phyloP scores from a whole-genome alignment of 2,797 vertebrate species.

The Threskiornis aethiopicus region DNA sequence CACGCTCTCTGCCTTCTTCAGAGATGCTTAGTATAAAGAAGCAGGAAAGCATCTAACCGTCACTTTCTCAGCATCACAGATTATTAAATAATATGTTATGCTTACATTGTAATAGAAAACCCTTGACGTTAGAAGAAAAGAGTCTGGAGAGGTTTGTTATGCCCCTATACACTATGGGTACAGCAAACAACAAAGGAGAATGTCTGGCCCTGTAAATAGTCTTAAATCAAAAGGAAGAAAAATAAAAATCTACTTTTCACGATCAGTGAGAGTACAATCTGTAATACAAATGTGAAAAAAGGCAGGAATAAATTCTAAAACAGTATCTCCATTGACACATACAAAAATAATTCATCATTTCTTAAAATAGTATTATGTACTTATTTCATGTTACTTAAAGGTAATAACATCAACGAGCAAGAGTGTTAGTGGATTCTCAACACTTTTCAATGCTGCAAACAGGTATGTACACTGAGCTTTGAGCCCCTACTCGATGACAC shows the following conservation, averaged over 20 bases:
- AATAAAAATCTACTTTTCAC: neutral
- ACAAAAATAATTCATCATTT: neutral
- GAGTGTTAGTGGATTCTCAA: neutral
- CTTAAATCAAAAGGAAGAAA: neutral
- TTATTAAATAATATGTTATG: neutral
- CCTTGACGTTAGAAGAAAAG: neutral
- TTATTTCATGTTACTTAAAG: neutral
- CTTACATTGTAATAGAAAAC: neutral
- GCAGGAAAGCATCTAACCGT: neutral
- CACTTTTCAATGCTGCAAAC: neutral
- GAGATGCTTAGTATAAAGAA: neutral
- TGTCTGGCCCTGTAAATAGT: neutral
- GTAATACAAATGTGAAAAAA: neutral
- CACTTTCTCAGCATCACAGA: neutral
- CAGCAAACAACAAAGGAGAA: neutral
- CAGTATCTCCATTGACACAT: neutral
- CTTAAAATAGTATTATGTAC: neutral
- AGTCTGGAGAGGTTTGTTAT: neutral
- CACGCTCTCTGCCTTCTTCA: neutral
- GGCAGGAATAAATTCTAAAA: neutral
- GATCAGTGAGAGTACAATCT: neutral
- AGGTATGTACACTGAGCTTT: neutral
- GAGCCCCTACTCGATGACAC: neutral
- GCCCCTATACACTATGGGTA: neutral
- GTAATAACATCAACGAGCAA: neutral